These are phyloP conservation scores for Trachelus troglodyta DNA, from an alignment of 2,888 invertebrate genomes.

Conservation along the genomic window DNA sequence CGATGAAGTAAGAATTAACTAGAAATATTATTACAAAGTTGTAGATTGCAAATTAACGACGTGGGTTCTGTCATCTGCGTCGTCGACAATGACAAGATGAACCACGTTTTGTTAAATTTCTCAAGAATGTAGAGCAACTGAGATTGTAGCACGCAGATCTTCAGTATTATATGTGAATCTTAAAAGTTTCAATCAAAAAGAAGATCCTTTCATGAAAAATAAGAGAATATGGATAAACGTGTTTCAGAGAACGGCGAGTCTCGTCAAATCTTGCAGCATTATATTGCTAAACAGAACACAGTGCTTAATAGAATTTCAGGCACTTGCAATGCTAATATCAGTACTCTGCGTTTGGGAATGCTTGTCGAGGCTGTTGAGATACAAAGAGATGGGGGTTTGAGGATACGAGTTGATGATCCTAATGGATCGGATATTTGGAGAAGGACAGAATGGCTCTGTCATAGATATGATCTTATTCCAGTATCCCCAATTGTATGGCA, in stretches of 20 bases:
- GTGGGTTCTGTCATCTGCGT: not conserved
- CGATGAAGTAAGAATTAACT: not conserved
- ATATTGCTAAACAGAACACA: slow-evolving; percentile 46
- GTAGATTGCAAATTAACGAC: not conserved
- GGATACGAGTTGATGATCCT: slow-evolving; percentile 43
- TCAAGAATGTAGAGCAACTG: not conserved
- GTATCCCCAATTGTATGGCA: slow-evolving; percentile 66
- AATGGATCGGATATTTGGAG: slow-evolving; percentile 42
- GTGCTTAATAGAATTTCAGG: slow-evolving; percentile 45
- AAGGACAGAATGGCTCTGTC: slow-evolving; percentile 58
- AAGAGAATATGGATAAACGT: not conserved
- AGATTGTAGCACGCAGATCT: not conserved
- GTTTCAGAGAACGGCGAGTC: not conserved
- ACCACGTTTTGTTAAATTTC: not conserved
- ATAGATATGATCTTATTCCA: slow-evolving; percentile 45
- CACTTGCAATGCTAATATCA: slow-evolving; percentile 44
- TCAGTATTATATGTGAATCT: not conserved
- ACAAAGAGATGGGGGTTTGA: slow-evolving; percentile 41
- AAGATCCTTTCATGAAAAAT: not conserved
- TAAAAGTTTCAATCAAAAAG: not conserved
- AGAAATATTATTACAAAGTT: not conserved
- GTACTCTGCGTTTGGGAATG: slow-evolving; percentile 45
- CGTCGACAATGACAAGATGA: not conserved
- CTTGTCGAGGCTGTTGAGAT: slow-evolving; percentile 50
- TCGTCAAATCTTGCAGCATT: slow-evolving; percentile 24